Evolutionary conservation across 2,797 vertebrate genomes (phyloP).

Genomic region (Iguana delicatissima): DNA sequence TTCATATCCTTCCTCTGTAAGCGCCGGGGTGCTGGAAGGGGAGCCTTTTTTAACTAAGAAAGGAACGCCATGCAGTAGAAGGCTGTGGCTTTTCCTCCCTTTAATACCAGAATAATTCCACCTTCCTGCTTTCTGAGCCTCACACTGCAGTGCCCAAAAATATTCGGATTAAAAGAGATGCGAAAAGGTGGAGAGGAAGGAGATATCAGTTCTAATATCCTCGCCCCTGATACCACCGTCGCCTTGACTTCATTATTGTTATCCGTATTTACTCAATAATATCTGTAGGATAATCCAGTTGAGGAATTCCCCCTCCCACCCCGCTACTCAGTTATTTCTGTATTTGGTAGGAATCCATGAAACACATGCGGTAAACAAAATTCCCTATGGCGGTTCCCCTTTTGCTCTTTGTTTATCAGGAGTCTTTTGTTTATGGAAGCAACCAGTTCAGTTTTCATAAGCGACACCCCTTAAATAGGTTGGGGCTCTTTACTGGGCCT

Average conservation of each 20-base stretch:
- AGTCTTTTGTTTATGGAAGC: slow-evolving; percentile 26
- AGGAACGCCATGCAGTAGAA: neutral
- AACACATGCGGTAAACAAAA: neutral
- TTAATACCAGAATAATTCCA: slow-evolving; percentile 39
- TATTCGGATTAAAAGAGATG: neutral
- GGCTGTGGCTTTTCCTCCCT: slow-evolving; percentile 34
- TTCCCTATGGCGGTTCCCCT: neutral
- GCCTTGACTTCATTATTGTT: neutral
- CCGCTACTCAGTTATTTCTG: slow-evolving; percentile 4
- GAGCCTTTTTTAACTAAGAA: slow-evolving; percentile 25
- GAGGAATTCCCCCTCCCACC: too few relatives aligned
- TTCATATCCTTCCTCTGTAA: slow-evolving; percentile 23
- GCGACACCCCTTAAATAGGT: neutral
- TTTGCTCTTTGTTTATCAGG: slow-evolving; percentile 28
- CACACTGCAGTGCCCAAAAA: slow-evolving; percentile 34
- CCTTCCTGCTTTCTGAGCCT: slow-evolving; percentile 46
- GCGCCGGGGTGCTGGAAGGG: slow-evolving; percentile 1
- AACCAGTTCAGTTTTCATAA: neutral
- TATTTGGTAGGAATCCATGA: neutral
- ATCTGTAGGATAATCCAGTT: neutral
- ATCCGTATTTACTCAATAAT: neutral
- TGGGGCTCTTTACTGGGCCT: neutral
- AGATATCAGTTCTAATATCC: neutral
- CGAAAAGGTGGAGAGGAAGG: neutral
- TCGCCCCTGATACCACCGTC: neutral